Evolutionary conservation across 2,888 invertebrate species (phyloP).

Genomic region (Drosophila peninsularis): DNA sequence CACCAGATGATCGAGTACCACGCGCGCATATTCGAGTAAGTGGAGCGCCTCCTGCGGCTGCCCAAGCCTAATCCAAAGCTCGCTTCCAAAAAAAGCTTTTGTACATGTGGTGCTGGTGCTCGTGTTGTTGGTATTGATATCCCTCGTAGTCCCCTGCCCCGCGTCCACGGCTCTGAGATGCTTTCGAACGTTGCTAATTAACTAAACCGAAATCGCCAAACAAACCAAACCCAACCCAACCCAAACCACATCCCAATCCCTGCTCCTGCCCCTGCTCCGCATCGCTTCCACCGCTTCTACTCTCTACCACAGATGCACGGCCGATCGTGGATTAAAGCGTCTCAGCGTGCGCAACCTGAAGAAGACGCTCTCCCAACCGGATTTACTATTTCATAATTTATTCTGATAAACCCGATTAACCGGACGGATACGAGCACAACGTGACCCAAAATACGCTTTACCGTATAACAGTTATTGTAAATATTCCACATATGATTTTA

Average conservation of each 20-base stretch:
- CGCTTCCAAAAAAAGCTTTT: conserved; percentile 16
- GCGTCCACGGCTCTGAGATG: conserved; percentile 7
- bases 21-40: conserved; percentile 83
- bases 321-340: conserved; percentile 72
- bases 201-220: conserved; percentile 6
- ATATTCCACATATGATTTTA: conserved; percentile 30
- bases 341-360: conserved; percentile 77
- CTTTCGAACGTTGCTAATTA: conserved; percentile 22
- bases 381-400: conserved; percentile 79
- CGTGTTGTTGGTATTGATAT: conserved; percentile 40
- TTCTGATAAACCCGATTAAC: conserved; percentile 69
- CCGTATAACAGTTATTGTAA: conserved; percentile 32
- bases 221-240: neutral
- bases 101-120: conserved; percentile 47
- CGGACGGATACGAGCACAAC: conserved; percentile 20
- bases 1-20: conserved; percentile 83
- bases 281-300: conserved; percentile 6
- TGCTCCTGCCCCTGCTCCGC: conserved; percentile 10
- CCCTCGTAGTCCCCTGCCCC: neutral
- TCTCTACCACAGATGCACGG: conserved; percentile 67
- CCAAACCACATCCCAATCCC: conserved; percentile 28
- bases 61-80: neutral
- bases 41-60: conserved; percentile 33
- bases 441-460: conserved; percentile 13
- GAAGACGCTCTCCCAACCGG: conserved; percentile 82